Base-by-base conservation (phyloP, 2,113 vertebrate genomes). In the Apodemus sylvaticus region DNA sequence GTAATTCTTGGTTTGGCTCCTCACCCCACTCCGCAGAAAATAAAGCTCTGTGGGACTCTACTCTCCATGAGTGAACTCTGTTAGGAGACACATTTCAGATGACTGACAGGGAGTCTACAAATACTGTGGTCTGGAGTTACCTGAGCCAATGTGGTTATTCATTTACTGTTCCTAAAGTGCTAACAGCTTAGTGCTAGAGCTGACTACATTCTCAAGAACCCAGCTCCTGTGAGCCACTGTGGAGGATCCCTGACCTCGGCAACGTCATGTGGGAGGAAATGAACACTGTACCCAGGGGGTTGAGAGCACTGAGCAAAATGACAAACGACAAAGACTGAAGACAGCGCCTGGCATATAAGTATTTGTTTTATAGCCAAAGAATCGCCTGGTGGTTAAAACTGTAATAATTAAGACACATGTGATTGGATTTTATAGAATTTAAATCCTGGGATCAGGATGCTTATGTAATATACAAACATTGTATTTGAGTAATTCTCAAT, bases 401-500 rank as follows among this genome's bases (percentile, higher is more conserved):
- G 39, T 3, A 66, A 1, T 87, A 92, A 81, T 91, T 91, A 76
- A 93, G 92, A 89, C 53, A 83, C 8, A 34, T 82, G 20, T 34
- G 58, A 88, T 91, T 92, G 48, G 89, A 48, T 94, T 89, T 64
- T 83, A 29, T 78, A 51, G 64, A 96, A 91, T 93, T 95, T 85
- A 16, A 42, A 87, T 91, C 93, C 78, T 93, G 8, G 64, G 7
- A 79, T 90, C 71, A 87, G 34, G 17, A 86, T 62, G 4, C 7
- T 92, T 36, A 74, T 85, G 68, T 93, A 92, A 90, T 94, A 94
- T 90, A n/a, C 68, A 93, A 91, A 86, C 53, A 86, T 92, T 86
- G 29, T 70, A 62, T 64, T 62, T 78, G 92, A 89, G 5, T 88
- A 26, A 90, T 89, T 96, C 95, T n/a, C 39, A 82, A 73, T 89